Evolutionary conservation across 2,797 vertebrate species (phyloP).

Genomic region (Neosilurus hyrtlii): DNA sequence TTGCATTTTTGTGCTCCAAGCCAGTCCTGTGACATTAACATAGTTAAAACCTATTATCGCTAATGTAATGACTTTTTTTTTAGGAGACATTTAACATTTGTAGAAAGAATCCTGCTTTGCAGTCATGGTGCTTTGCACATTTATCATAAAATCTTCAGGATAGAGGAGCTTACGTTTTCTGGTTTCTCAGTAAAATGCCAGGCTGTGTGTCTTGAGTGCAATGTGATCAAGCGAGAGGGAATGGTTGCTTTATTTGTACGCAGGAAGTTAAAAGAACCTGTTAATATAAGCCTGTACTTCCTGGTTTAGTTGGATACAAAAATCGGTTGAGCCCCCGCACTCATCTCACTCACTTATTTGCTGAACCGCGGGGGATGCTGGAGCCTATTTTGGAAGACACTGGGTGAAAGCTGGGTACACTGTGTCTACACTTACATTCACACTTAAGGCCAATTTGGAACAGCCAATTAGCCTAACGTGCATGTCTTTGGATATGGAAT

Average conservation of each 20-base stretch:
- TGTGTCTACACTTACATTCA: no score
- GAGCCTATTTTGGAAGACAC: no score
- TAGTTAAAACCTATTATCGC: background rate
- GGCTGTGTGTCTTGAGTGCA: background rate
- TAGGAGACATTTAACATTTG: background rate
- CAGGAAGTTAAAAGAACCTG: background rate
- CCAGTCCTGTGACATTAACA: background rate
- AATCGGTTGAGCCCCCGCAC: no score
- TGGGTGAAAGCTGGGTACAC: no score
- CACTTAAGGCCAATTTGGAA: no score
- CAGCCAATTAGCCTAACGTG: no score
- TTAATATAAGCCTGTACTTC: no score
- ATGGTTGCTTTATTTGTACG: background rate
- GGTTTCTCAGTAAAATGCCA: background rate
- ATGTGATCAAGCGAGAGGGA: background rate
- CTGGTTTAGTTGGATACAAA: background rate
- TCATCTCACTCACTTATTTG: no score
- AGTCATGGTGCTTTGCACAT: background rate
- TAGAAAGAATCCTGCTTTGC: background rate
- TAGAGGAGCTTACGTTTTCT: background rate
- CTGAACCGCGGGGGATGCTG: no score
- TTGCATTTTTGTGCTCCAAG: no score
- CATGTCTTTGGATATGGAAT: no score
- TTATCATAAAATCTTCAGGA: background rate
- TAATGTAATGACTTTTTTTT: background rate